Conservation (phyloP, 92 coral and sea anemone genomes). For the Porites cylindrica region DNA sequence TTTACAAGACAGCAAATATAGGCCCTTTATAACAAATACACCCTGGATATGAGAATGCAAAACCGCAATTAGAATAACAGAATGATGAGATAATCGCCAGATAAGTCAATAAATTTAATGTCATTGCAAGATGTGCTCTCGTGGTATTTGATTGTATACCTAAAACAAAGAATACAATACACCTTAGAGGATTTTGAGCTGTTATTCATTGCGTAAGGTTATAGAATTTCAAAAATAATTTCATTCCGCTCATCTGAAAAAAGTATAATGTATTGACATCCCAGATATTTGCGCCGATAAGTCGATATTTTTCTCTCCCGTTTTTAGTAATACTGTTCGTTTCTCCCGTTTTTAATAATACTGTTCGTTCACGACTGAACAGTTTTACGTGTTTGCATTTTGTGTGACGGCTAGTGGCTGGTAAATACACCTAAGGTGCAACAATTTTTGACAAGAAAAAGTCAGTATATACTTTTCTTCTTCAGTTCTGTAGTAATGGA, state of each 20-base stretch:
- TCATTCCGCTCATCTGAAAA: neutral
- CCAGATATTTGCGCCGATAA: neutral
- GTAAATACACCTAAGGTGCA: too few species aligned
- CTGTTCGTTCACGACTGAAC: too few species aligned
- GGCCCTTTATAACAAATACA: neutral
- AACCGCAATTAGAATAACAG: conserved; percentile 1
- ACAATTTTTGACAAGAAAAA: too few species aligned
- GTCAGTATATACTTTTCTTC: too few species aligned
- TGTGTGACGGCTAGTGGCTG: too few species aligned
- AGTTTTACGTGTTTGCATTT: too few species aligned
- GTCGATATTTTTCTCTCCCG: too few species aligned
- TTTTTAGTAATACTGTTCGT: too few species aligned
- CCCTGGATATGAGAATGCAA: neutral
- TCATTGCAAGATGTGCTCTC: conserved; percentile 3
- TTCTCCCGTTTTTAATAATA: too few species aligned
- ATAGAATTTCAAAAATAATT: too few species aligned
- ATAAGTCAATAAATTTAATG: conserved; percentile 27
- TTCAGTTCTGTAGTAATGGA: neutral
- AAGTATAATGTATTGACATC: neutral
- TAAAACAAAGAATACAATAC: neutral
- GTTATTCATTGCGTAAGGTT: neutral
- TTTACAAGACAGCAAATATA: neutral
- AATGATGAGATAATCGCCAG: neutral
- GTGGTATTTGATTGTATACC: neutral
- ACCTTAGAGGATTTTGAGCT: neutral